Base-by-base conservation (phyloP, 2,888 invertebrate genomes). In the Oscheius onirici region DNA sequence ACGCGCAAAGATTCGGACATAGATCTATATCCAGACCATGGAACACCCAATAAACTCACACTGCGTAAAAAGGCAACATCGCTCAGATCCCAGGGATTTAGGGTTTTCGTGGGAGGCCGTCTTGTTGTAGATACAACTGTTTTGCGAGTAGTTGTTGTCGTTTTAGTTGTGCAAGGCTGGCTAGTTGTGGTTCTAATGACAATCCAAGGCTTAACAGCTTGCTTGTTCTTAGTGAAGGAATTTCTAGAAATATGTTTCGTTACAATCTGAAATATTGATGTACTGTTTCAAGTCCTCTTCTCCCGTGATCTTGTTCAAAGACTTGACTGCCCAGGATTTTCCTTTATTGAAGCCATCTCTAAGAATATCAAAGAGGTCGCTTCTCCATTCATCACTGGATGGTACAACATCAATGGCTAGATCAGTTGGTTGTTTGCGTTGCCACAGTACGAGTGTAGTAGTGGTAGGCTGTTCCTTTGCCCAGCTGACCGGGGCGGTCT, bases 11-110 rank as follows among this genome's bases (percentile, higher is more conserved):
- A 17, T 58, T 58, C 17, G n/a, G 15, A n/a, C 3, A 11, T 5
- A 13, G 17, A 34, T 34, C 34, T 34, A 8, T 34, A 8, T 34
- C 34, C 8, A 34, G 34, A 34, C 34, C 34, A 46, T 17, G 46
- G 20, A 46, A 17, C n/a, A 46, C 20, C 20, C 20, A 46, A 26
- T 20, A 55, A 26, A 34, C 63, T n/a, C 34, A 63, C 63, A 26
- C 46, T 63, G 10, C 49, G 13, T 17, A 63, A 44, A 24, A 24
- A 49, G 15, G 63, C 46, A 6, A 63, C 63, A 51, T 63, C 63
- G 24, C 49, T 63, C 24, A 63, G 63, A 63, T 63, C 63, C 63
- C 63, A 63, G 22, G 43, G 44, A 43, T 22, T 17, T 11, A 17
- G 60, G 13, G 28, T 15, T 49, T 26, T 10, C n/a, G 46, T 26